These are phyloP conservation scores for Labeo catla DNA, from an alignment of 2,113 vertebrate genomes.

Conservation along the genomic window DNA sequence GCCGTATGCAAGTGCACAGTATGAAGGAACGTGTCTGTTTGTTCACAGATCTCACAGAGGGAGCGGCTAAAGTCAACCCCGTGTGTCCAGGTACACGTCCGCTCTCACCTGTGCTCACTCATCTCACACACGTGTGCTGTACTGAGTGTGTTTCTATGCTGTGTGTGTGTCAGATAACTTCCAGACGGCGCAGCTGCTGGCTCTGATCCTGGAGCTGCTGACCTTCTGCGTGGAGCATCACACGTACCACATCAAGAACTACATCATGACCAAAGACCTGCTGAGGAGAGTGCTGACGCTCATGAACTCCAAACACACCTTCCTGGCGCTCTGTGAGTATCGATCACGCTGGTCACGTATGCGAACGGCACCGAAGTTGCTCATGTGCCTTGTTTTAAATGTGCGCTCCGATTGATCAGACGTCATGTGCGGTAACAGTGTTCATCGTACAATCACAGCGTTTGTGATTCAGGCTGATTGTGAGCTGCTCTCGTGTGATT, in stretches of 20 bases:
- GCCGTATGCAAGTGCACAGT: background rate
- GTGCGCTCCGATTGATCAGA: too few species aligned
- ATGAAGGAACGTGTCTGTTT: conserved; percentile 25
- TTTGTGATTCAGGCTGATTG: background rate
- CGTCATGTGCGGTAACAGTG: too few species aligned
- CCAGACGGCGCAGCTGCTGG: conserved; percentile 95
- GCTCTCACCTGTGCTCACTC: background rate
- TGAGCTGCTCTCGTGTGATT: conserved; percentile 1
- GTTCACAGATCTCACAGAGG: conserved; percentile 84
- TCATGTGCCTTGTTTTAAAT: too few species aligned
- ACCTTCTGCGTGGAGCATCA: conserved; percentile 98
- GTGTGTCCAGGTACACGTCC: conserved; percentile 88
- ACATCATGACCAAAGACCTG: conserved; percentile 98
- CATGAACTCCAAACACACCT: conserved; percentile 98
- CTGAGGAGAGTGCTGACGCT: conserved; percentile 94
- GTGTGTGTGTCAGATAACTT: conserved; percentile 85
- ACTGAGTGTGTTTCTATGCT: background rate
- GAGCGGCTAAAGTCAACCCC: conserved; percentile 84
- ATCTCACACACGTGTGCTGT: too few species aligned
- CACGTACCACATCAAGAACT: conserved; percentile 98
- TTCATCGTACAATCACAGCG: too few species aligned
- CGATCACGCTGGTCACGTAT: too few species aligned
- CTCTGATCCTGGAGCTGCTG: conserved; percentile 94
- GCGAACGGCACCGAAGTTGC: too few species aligned
- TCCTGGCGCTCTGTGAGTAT: conserved; percentile 97